A percentile compares a stretch with the other conserved stretches of the same genome.
Evolutionary conservation across 2,797 vertebrate genomes (phyloP).

Genomic region (Mallotus villosus): DNA sequence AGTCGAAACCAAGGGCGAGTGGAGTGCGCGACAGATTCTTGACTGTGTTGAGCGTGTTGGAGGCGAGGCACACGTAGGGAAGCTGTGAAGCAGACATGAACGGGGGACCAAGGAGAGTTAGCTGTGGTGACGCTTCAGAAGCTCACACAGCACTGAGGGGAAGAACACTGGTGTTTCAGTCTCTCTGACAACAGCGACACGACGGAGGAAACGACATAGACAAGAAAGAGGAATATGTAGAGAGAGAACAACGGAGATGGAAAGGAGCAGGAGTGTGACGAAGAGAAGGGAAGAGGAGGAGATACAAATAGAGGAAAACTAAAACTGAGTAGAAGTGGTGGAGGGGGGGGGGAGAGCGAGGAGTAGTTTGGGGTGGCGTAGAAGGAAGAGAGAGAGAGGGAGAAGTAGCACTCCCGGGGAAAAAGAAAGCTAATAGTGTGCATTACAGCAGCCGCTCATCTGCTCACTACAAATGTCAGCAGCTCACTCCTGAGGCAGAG

Average conservation of each 20-base stretch:
- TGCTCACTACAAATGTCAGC: constrained; percentile 38
- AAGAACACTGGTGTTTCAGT: background rate
- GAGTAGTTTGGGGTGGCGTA: background rate
- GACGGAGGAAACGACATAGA: background rate
- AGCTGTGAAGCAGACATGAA: no score
- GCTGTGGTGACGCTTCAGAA: background rate
- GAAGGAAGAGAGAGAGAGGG: constrained; percentile 10
- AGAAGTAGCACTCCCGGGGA: constrained; percentile 13
- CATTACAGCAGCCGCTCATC: constrained; percentile 38
- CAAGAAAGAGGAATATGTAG: background rate
- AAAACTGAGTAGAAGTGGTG: background rate
- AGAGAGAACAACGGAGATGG: constrained; percentile 17
- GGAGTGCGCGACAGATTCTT: background rate
- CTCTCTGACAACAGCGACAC: background rate
- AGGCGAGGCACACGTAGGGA: background rate
- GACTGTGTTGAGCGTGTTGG: background rate
- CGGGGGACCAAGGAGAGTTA: no score
- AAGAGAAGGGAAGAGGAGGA: background rate
- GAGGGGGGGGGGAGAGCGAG: background rate
- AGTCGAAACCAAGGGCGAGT: background rate
- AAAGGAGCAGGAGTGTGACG: constrained; percentile 5
- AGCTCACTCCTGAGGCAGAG: constrained; percentile 10
- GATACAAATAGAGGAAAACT: constrained; percentile 7
- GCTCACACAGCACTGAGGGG: background rate
- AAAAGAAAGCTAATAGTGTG: constrained; percentile 36